Conservation (phyloP, 2,113 vertebrate species). For the Alectura lathami region DNA sequence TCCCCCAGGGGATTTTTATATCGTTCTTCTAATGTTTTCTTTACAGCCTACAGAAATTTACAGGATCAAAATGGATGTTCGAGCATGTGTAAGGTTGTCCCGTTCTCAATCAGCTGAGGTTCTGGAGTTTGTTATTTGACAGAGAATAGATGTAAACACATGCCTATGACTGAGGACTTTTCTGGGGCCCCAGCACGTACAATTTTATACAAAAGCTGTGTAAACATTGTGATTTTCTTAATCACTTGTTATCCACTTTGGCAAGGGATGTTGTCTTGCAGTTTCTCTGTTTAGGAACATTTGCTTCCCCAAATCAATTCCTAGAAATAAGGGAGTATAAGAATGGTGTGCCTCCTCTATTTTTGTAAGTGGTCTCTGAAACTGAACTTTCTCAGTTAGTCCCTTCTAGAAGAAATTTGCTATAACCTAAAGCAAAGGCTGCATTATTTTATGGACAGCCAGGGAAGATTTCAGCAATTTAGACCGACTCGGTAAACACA, state of each 20-base stretch:
- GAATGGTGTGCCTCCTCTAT: background rate
- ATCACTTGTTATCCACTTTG: background rate
- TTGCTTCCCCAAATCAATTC: background rate
- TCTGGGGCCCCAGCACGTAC: accelerated
- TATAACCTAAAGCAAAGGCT: background rate
- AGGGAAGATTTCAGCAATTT: background rate
- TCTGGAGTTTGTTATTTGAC: background rate
- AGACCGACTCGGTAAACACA: background rate
- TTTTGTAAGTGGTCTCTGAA: background rate
- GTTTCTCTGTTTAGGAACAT: background rate
- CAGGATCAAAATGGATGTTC: background rate
- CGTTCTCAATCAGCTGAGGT: background rate
- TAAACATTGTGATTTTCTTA: background rate
- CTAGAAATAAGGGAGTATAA: background rate
- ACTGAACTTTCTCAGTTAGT: background rate
- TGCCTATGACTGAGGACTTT: background rate
- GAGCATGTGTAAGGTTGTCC: background rate
- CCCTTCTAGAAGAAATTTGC: background rate
- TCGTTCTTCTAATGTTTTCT: background rate
- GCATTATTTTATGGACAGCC: background rate
- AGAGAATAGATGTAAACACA: background rate
- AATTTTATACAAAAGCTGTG: background rate
- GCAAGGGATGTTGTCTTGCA: background rate
- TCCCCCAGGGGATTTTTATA: background rate
- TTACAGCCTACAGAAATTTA: background rate